Percentiles rank a stretch among this genome's conserved stretches.
Conservation (phyloP, 2,888 invertebrate species). For the Euplagia quadripunctaria region DNA sequence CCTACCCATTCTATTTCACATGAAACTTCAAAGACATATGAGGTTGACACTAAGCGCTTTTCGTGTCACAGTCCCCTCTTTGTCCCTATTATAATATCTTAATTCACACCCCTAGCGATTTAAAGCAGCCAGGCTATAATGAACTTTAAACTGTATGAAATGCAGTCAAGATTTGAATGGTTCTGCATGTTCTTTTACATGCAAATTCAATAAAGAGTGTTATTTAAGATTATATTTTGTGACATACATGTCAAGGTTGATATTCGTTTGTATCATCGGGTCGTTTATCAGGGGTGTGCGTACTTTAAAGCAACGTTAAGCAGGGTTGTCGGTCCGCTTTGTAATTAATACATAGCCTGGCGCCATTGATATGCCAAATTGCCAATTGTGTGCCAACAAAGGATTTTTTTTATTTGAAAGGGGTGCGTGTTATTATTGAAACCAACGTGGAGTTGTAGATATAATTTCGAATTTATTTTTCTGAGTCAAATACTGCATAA, state of each 20-base stretch:
- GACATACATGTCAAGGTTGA: conserved; percentile 35
- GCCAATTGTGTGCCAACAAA: conserved; percentile 70
- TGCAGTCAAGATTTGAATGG: conserved; percentile 49
- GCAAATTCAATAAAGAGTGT: conserved; percentile 64
- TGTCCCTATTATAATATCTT: conserved; percentile 80
- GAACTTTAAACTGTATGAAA: conserved; percentile 31
- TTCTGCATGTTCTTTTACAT: conserved; percentile 66
- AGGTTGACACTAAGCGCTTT: conserved; percentile 84
- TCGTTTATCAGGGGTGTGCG: conserved; percentile 72
- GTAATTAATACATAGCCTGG: conserved; percentile 83
- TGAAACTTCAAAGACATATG: conserved; percentile 79
- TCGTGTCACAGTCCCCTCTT: conserved; percentile 75
- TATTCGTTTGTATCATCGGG: conserved; percentile 34
- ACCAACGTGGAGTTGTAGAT: conserved; percentile 33
- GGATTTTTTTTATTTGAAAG: conserved; percentile 36
- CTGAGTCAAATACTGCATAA: not conserved
- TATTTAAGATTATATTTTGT: conserved; percentile 56
- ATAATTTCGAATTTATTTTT: conserved; percentile 22
- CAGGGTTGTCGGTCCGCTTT: conserved; percentile 77
- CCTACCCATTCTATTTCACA: conserved; percentile 59
- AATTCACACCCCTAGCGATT: conserved; percentile 84
- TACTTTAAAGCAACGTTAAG: conserved; percentile 75
- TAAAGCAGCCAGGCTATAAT: conserved; percentile 38
- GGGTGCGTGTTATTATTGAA: conserved; percentile 48
- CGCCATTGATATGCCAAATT: conserved; percentile 83